A percentile compares a stretch with the other conserved stretches of the same genome.
Evolutionary conservation across 2,797 vertebrate species (phyloP).

Genomic region (Spinus pinus): DNA sequence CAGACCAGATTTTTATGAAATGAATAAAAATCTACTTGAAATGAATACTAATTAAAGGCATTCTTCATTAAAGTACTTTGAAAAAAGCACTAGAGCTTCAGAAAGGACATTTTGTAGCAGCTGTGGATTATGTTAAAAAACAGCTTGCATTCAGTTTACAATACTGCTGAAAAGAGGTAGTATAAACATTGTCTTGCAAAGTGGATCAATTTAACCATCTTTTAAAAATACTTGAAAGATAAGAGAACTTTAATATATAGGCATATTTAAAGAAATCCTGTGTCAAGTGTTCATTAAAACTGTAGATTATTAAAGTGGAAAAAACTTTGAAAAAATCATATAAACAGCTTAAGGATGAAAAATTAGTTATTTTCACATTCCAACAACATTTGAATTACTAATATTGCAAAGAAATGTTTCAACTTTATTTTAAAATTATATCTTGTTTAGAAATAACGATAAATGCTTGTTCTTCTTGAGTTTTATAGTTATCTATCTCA

Average conservation of each 20-base stretch:
- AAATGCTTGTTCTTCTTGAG: not conserved
- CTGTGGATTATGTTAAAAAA: slow-evolving; percentile 23
- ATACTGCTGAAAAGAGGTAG: not conserved
- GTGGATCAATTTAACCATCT: not conserved
- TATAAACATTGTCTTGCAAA: slow-evolving; percentile 4
- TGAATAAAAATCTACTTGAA: slow-evolving; percentile 20
- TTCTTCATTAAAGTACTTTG: not conserved
- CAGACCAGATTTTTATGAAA: slow-evolving; percentile 9
- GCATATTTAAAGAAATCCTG: not conserved
- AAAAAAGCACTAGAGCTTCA: not conserved
- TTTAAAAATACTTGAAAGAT: not conserved
- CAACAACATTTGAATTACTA: not conserved
- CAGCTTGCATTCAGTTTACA: slow-evolving; percentile 1
- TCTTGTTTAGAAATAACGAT: not conserved
- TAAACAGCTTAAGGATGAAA: not conserved
- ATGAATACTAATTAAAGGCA: slow-evolving; percentile 4
- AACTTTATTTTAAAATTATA: not conserved
- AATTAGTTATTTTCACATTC: not conserved
- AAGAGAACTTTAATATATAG: not conserved
- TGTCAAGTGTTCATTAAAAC: not conserved
- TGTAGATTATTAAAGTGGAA: not conserved
- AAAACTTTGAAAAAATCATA: not conserved
- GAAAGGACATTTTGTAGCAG: slow-evolving; percentile 23
- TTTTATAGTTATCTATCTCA: not conserved
- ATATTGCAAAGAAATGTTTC: not conserved